Evolutionary conservation across 2,888 invertebrate genomes (phyloP), one percentile per base, ranked within the genome.

Genomic region (Lasioglossum villosulum): DNA sequence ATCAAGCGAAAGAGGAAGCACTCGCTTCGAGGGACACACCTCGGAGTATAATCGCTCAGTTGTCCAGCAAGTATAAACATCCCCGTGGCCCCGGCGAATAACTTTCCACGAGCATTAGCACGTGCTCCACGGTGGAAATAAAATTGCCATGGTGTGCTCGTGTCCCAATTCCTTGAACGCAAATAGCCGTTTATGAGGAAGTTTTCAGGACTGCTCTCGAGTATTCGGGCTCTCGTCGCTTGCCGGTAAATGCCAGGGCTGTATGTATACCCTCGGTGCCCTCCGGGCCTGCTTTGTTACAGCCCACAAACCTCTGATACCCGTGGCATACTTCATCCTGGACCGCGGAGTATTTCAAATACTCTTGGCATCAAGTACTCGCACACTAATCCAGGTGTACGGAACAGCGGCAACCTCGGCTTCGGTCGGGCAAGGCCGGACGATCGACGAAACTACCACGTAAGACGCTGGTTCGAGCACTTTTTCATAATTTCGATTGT

Each of bases 281-380:
- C 91, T 78, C 90, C 82, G 92, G 93, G 89, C 89, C 87, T 86
- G 91, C 93, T 93, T 92, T 93, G 91, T 91, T 90, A 90, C 88
- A 88, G 86, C 82, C 88, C 88, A 81, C 88, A 88, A 89, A 90
- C 90, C 91, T 90, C 92, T 91, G 90, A 92, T 90, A 90, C 90
- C 63, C 89, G 78, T 89, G 89, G 92, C 92, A 92, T 93, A 92
- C 92, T 92, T 92, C 87, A 89, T 81, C 89, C 86, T 85, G 88
- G 90, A 92, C 90, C 90, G 89, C 83, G 82, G 91, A 92, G 92
- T 92, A 92, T 92, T 92, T 90, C 89, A 92, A 91, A 91, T 93
- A 92, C 92, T 91, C 91, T 90, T 86, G 90, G 88, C 89, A 90
- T 83, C 90, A 91, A 86, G 88, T 90, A 88, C 90, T 88, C 89